Evolutionary conservation across 2,888 invertebrate species (phyloP), one percentile per base, ranked within the genome.

Genomic region (Coremacera marginata): DNA sequence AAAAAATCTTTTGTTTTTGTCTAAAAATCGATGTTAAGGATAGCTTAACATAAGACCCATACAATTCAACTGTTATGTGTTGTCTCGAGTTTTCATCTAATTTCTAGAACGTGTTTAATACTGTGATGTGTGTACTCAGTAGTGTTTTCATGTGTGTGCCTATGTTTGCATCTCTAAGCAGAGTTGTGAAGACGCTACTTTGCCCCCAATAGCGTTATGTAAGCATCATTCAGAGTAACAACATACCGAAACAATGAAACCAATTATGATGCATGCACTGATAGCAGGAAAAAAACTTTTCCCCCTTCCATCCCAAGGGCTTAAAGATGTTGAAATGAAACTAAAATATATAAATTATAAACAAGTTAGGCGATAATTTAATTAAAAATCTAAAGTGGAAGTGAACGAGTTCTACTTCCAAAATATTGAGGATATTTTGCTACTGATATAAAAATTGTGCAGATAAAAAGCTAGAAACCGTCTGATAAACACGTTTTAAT

Each of bases 191-290:
- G 57, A 57, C 9, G 22, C 25, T 3, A 25, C 14, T 25, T 57
- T 9, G 57, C n/a, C 57, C 25, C 25, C 19, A 4, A 57, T 57
- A 25, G 19, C 5, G 11, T 57, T 22, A 37, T 25, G 22, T 57
- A 57, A 57, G 57, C 25, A 57, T 22, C 57, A 57, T 57, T 19
- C 57, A 37, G 37, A 37, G 22, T 44, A 22, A 8, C 37, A 67
- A 37, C 67, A 67, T 3, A 11, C n/a, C 44, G 19, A 67, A 44
- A 67, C 67, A 67, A 44, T 44, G 22, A 67, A 67, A 37, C 67
- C 67, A 67, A 67, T 67, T 44, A 67, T 22, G 67, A 67, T 37
- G 37, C 7, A 37, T 67, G 19, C 19, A 67, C 8, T 67, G 67
- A 67, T 67, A 67, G 37, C 8, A 37, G 37, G 37, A 8, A 1